Conservation (phyloP, 1,140 invertebrate genomes). For the Matsumurasca onukii region DNA sequence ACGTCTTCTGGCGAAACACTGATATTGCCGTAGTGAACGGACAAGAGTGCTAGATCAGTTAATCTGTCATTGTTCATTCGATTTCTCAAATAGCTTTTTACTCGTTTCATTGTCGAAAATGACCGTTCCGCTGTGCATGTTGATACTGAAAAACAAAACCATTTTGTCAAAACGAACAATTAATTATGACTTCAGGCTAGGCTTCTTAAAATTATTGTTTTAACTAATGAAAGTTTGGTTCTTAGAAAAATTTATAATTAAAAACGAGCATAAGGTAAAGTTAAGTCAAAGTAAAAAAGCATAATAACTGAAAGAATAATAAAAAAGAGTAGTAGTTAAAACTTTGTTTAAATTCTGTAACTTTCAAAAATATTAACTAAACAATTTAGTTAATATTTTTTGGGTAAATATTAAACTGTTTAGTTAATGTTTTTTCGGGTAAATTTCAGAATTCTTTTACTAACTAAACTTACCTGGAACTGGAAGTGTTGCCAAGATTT, state of each 20-base stretch:
- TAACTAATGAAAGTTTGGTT: not conserved
- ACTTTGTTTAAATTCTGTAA: too few relatives aligned
- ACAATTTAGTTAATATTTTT: too few relatives aligned
- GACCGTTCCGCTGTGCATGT: not conserved
- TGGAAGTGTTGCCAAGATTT: conserved; percentile 15
- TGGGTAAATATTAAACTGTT: too few relatives aligned
- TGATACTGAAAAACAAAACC: not conserved
- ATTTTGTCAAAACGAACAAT: not conserved
- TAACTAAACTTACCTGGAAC: conserved; percentile 17
- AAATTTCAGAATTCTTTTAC: not conserved
- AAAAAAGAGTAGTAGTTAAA: too few relatives aligned
- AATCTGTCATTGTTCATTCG: too few relatives aligned
- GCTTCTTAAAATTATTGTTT: not conserved
- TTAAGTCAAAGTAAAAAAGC: not conserved
- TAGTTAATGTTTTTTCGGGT: not conserved
- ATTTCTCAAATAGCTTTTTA: not conserved
- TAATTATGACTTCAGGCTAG: not conserved
- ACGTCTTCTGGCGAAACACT: too few relatives aligned
- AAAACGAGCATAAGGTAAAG: not conserved
- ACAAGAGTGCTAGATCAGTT: too few relatives aligned
- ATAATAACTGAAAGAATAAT: not conserved
- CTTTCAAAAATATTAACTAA: too few relatives aligned
- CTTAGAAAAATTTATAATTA: not conserved
- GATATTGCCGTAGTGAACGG: too few relatives aligned
- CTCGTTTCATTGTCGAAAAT: not conserved